Evolutionary conservation across 2,797 vertebrate genomes (phyloP).

Genomic region (Xerus rutilus): DNA sequence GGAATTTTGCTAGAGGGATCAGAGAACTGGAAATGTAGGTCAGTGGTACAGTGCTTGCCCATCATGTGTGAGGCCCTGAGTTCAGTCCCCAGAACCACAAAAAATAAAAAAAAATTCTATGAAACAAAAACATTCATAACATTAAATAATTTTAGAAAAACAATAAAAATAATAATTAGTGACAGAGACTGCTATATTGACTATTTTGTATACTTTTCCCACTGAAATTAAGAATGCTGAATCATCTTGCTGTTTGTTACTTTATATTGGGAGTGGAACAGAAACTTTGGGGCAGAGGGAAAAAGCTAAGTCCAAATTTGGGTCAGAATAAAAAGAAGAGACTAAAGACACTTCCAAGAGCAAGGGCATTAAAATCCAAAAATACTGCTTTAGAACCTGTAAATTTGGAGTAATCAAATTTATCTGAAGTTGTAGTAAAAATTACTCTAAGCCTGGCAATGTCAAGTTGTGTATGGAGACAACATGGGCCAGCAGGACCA

Average conservation of each 20-base stretch:
- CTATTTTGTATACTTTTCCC: not conserved
- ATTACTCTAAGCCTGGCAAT: not conserved
- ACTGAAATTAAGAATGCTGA: not conserved
- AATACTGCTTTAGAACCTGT: not conserved
- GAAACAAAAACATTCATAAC: too few species aligned
- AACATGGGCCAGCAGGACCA: not conserved
- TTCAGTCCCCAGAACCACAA: too few species aligned
- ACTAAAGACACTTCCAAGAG: not conserved
- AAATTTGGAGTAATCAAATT: not conserved
- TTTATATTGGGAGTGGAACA: not conserved
- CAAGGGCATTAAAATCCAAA: not conserved
- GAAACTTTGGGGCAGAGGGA: not conserved
- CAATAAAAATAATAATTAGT: not conserved
- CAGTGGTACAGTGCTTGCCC: too few species aligned
- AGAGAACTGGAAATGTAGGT: too few species aligned
- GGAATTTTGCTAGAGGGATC: too few species aligned
- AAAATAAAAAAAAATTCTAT: too few species aligned
- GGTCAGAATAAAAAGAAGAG: not conserved
- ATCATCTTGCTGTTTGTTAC: not conserved
- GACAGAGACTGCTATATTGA: not conserved
- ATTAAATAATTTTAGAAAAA: not conserved
- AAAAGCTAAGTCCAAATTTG: not conserved
- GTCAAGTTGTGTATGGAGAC: too few species aligned
- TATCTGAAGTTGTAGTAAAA: not conserved
- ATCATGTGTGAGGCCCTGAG: too few species aligned